These are phyloP conservation scores for Macropus fuliginosus DNA, from an alignment of 2,797 vertebrate species.

Conservation along the genomic window DNA sequence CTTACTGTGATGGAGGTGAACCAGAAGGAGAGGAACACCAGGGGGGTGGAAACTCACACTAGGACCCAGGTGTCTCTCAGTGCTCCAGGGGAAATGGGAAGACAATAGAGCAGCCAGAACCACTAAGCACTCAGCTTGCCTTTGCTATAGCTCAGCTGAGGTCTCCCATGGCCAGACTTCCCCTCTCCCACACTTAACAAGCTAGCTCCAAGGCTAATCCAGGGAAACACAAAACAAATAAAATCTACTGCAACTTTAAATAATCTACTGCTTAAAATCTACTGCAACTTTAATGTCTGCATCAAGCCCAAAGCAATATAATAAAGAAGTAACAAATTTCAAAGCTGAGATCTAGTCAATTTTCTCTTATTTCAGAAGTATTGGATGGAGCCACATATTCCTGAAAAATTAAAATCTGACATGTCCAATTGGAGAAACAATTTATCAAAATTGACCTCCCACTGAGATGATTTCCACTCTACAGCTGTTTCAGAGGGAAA, in stretches of 20 bases:
- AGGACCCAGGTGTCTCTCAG: too few relatives aligned
- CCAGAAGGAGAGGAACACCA: too few relatives aligned
- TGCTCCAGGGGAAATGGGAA: too few relatives aligned
- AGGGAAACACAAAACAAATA: neutral
- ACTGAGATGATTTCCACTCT: neutral
- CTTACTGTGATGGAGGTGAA: too few relatives aligned
- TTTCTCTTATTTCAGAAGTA: constrained; percentile 43
- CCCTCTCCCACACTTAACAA: too few relatives aligned
- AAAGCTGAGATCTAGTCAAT: constrained; percentile 28
- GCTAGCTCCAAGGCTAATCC: too few relatives aligned
- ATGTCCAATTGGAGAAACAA: neutral
- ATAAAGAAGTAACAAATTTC: constrained; percentile 36
- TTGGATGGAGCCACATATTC: neutral
- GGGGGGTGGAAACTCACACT: too few relatives aligned
- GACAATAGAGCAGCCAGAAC: too few relatives aligned
- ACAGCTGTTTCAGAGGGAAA: neutral
- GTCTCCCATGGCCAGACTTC: too few relatives aligned
- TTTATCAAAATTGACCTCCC: neutral
- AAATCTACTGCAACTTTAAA: constrained; percentile 42
- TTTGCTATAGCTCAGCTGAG: too few relatives aligned
- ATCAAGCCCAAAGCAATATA: constrained; percentile 37
- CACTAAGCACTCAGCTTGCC: too few relatives aligned
- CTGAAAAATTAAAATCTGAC: neutral
- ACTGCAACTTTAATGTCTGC: constrained; percentile 48
- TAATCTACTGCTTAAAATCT: neutral